phyloP scores from a whole-genome alignment of 2,113 vertebrate species.

The Limanda limanda region DNA sequence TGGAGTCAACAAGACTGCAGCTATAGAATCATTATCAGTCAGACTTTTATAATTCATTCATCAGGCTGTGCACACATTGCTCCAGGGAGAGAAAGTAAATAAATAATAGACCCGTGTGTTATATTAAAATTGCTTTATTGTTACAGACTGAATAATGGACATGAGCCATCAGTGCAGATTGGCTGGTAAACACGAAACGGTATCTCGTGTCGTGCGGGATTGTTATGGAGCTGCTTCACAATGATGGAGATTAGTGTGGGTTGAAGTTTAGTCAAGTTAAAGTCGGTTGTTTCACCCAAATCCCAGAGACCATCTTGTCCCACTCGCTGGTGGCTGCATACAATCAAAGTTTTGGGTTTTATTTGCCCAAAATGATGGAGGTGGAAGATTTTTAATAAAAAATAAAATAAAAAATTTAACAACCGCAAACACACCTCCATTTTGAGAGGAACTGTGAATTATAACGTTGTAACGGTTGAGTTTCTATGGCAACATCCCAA shows the following conservation, averaged over 20 bases:
- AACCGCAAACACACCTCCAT: too few relatives aligned
- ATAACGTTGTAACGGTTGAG: too few relatives aligned
- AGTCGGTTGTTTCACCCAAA: neutral
- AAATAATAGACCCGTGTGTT: neutral
- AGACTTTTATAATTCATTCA: neutral
- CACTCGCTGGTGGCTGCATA: neutral
- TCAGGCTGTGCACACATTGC: neutral
- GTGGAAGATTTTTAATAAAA: too few relatives aligned
- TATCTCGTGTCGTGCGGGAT: neutral
- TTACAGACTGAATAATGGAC: conserved; percentile 4
- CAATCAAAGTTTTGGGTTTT: too few relatives aligned
- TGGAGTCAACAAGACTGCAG: neutral
- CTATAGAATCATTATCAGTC: neutral
- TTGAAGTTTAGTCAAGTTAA: neutral
- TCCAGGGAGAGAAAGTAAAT: neutral
- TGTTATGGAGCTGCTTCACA: neutral
- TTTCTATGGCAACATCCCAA: too few relatives aligned
- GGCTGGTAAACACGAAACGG: neutral
- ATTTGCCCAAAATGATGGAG: too few relatives aligned
- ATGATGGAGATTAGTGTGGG: neutral
- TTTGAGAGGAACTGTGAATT: too few relatives aligned
- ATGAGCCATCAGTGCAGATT: conserved; percentile 24
- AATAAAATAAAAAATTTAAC: too few relatives aligned
- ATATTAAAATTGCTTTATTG: conserved; percentile 51
- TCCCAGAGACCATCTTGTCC: neutral